Conservation (phyloP, 2,113 vertebrate species). For the Melanocharis versteri region DNA sequence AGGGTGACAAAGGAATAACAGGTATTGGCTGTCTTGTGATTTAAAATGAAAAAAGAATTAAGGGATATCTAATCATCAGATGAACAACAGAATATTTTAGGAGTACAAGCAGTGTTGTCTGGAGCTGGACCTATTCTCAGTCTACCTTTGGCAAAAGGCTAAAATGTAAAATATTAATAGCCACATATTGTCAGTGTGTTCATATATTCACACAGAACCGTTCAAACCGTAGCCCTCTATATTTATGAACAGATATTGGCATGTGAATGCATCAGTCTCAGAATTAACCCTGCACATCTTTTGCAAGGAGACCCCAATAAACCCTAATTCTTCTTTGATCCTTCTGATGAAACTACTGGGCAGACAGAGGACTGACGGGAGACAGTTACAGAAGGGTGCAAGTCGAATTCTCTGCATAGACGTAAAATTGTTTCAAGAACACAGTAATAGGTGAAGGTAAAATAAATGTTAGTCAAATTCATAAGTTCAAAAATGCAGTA, state of each 20-base stretch:
- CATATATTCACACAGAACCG: background rate
- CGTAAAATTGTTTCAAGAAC: background rate
- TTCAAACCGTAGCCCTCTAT: background rate
- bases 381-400: background rate
- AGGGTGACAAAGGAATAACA: background rate
- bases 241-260: background rate
- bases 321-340: background rate
- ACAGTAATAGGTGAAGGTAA: background rate
- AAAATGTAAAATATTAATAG: background rate
- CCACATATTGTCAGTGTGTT: background rate
- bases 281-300: background rate
- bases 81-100: background rate
- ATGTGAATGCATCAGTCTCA: background rate
- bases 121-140: background rate
- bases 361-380: background rate
- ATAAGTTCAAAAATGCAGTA: background rate
- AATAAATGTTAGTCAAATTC: background rate
- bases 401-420: background rate
- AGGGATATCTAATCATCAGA: background rate
- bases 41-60: background rate
- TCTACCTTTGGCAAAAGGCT: background rate
- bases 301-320: background rate
- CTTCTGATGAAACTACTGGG: background rate
- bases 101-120: background rate
- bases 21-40: background rate